phyloP scores from a whole-genome alignment of 2,797 vertebrate species.

The Carduelis carduelis region DNA sequence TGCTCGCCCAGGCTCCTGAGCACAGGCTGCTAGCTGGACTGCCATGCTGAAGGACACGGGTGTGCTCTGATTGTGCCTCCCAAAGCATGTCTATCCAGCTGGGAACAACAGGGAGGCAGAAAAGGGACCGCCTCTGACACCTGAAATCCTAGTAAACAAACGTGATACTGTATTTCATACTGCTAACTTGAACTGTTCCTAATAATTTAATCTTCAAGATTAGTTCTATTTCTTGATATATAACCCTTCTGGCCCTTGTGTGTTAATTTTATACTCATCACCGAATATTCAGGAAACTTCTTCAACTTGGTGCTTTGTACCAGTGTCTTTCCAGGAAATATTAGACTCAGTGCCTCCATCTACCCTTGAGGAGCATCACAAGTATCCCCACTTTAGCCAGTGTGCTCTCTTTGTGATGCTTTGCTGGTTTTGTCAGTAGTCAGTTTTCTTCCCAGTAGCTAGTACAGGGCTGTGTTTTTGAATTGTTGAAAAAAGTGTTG shows the following conservation, averaged over 20 bases:
- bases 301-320: background rate
- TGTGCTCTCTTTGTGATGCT: background rate
- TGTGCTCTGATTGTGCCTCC: background rate
- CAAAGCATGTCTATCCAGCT: background rate
- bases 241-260: background rate
- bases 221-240: background rate
- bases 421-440: background rate
- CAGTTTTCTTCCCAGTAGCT: background rate
- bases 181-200: background rate
- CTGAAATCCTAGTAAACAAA: background rate
- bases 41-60: background rate
- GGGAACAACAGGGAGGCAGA: background rate
- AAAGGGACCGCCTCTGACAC: background rate
- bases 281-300: background rate
- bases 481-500: background rate
- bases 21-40: background rate
- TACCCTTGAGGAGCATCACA: background rate
- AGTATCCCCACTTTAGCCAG: background rate
- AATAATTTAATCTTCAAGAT: background rate
- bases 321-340: background rate
- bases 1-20: background rate
- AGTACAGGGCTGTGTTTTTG: background rate
- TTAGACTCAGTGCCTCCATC: background rate
- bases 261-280: background rate
- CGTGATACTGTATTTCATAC: accelerated